Conservation (phyloP, 2,113 vertebrate species). For the human region DNA sequence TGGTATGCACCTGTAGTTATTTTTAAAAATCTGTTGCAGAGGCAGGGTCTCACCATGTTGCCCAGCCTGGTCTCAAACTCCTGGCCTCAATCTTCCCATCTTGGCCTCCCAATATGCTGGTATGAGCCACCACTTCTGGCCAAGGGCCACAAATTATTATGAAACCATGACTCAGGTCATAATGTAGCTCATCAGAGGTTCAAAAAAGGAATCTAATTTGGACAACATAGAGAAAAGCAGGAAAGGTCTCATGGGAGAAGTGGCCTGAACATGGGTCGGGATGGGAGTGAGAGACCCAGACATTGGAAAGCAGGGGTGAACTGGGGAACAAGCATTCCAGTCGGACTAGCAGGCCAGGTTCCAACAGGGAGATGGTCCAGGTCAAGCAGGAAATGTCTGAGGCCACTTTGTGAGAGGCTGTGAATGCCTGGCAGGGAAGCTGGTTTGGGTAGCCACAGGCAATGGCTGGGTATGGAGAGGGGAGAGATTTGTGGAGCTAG, state of each 20-base stretch:
- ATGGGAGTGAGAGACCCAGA: not conserved
- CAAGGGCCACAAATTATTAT: not conserved
- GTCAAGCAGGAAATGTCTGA: not conserved
- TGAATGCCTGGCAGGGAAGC: too few species aligned
- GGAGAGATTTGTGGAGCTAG: not conserved
- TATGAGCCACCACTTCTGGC: too few species aligned
- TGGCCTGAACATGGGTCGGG: not conserved
- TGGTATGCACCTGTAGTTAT: too few species aligned
- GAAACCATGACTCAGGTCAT: not conserved
- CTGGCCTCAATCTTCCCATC: too few species aligned
- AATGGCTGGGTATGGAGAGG: rapidly evolving
- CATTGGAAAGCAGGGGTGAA: not conserved
- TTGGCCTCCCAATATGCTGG: too few species aligned
- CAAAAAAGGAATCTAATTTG: not conserved
- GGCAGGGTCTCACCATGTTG: not conserved
- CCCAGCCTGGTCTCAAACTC: too few species aligned
- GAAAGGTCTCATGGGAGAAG: not conserved
- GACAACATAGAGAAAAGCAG: not conserved
- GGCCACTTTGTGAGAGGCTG: not conserved
- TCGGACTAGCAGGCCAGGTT: not conserved
- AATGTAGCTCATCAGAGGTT: not conserved
- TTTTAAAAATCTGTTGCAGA: too few species aligned
- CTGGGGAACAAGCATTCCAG: not conserved
- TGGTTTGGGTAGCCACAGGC: not conserved
- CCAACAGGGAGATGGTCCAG: not conserved